Base-by-base conservation (phyloP, 1,140 invertebrate species). In the Halotydeus destructor region DNA sequence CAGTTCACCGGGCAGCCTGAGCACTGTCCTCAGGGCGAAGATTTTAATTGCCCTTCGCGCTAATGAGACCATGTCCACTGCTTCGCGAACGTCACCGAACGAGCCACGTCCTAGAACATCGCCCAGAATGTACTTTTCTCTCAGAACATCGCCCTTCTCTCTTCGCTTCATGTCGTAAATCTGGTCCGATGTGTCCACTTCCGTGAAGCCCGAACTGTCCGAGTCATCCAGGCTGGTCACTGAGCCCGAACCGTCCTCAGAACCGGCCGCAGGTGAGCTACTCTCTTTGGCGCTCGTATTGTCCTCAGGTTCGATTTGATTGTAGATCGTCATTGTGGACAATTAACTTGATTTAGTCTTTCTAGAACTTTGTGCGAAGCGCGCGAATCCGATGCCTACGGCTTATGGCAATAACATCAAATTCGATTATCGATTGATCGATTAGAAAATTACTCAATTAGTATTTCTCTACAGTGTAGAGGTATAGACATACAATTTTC, bases 71-170 rank as follows among this genome's bases (percentile, higher is more conserved):
- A 81, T 81, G 60, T 98, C 86, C 33, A 98, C 60, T 57, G 88
- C 77, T 67, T 98, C 93, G 64, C 98, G 97, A 2, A 98, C 93
- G 69, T 91, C 91, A 12, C 70, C 72, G 54, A 75, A 94, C 39
- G 81, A 84, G 28, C 88, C 93, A 60, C 97, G 88, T 3, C 93
- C 93, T 28, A 98, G 65, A 32, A 88, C 63, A 63, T 94, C 88
- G 25, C 93, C 93, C 76, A 97, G 88, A 3, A 98, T 76, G 68
- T 97, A 98, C 64, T 83, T 82, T 5, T 81, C 84, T 45, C 94
- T 75, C 63, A 89, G 11, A 30, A 30, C 11, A 30, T 30, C 28
- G n/a, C 28, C 11, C n/a, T n/a, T 30, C n/a, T 12, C 28, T n/a
- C n/a, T 30, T 9, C n/a, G n/a, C 9, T 30, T 9, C 9, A 30